Evolutionary conservation across 2,888 invertebrate genomes (phyloP), one percentile per base, ranked within the genome.

Genomic region (Pseudococcus viburni): DNA sequence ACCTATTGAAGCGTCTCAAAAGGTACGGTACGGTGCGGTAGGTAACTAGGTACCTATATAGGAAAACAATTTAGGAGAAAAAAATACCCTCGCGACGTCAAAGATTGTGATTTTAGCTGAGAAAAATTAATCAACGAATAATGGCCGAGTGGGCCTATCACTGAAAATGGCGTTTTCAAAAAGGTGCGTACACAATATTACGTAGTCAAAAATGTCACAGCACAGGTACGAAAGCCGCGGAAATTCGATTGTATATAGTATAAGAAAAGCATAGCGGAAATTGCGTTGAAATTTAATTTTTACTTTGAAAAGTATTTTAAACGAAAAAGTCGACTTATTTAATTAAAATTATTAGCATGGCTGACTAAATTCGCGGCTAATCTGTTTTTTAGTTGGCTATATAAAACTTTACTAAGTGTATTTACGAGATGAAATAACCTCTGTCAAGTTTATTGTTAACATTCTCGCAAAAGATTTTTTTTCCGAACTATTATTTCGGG

Each of bases 241-340:
- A 64, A 64, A 64, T 64, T 64, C 22, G 64, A 64, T 64, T 64
- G 64, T 64, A 64, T 2, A 33, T 33, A 33, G 26, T 33, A 33
- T 64, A 64, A 64, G 64, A 64, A 64, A 64, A 64, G 22, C 64
- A 64, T 64, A 12, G 12, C 11, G 64, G 64, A 22, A 64, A 64
- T 64, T 64, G 64, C 22, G 19, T 64, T 64, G 19, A 64, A 64
- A 64, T 64, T 64, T 64, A 64, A 64, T 64, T 64, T 64, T 64
- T 64, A 64, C 64, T 64, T 64, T 64, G 64, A 64, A 64, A 64
- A 64, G 64, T 64, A 64, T 64, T 64, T 22, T 64, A 64, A 64
- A 64, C 77, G 77, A 77, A 77, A 77, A 77, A 77, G 77, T 33
- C 77, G 33, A 77, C 77, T 77, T 77, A 39, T 77, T 77, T 77